Base-by-base conservation (phyloP, 2,888 invertebrate species). In the Calliopum simillimum region DNA sequence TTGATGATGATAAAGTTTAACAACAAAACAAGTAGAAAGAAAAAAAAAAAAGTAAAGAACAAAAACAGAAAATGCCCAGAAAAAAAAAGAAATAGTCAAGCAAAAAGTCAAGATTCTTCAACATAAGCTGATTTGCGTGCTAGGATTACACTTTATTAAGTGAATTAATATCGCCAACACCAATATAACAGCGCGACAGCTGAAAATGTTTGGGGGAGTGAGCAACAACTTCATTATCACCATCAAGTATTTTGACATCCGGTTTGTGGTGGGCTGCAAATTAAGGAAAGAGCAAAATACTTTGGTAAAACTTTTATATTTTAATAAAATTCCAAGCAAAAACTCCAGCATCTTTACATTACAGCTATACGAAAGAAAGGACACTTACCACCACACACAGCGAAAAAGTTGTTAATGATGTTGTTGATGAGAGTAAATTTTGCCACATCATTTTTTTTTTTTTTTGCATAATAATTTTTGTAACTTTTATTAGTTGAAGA, bases 101-200 rank as follows among this genome's bases (percentile, higher is more conserved):
- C 5, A 33, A 8, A 33, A 25, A 21, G 25, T 21, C 13, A 21
- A 64, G 41, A 19, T 53, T 64, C 53, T 64, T 19, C n/a, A 53
- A 21, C 64, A 41, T 67, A 49, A 59, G 58, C 58, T 67, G 67
- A 67, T 58, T 59, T 67, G 59, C 59, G 49, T 67, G 67, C 47
- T 59, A n/a, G 59, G 59, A 67, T 67, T 67, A 67, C 67, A 67
- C 47, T 67, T 67, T 67, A 47, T 59, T 67, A 58, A 67, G 47
- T 58, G 67, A 67, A 67, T 67, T 56, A 67, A 67, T 58, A 67
- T 56, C 33, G 58, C 47, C 56, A 58, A 19, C 23, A 44, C 46
- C 33, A 58, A 12, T 44, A 44, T 14, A 4, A 33, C n/a, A n/a
- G n/a, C n/a, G 21, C 46, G 25, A 25, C 58, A 21, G 46, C 19